Evolutionary conservation across 2,113 vertebrate genomes (phyloP).

Genomic region (Alethe castanea): DNA sequence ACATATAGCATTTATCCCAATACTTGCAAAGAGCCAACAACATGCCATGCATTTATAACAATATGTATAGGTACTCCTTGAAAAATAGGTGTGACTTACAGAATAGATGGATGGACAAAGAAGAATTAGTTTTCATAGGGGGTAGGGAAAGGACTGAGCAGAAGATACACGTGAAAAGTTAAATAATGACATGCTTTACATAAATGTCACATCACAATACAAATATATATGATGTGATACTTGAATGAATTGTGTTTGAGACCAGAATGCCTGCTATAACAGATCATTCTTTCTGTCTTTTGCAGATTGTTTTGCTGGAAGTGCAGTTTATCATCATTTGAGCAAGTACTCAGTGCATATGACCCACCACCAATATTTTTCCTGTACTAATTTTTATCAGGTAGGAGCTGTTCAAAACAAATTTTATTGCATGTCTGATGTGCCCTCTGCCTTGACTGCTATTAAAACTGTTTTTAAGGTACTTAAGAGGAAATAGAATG

Average conservation of each 20-base stretch:
- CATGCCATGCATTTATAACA: too few species aligned
- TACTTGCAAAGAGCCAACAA: too few species aligned
- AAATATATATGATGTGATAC: neutral
- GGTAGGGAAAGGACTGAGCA: neutral
- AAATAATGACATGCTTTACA: neutral
- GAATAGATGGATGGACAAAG: neutral
- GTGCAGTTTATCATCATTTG: neutral
- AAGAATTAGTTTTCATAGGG: neutral
- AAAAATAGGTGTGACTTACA: neutral
- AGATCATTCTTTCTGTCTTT: neutral
- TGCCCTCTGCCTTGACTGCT: neutral
- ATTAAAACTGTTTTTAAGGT: neutral
- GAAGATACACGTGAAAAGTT: neutral
- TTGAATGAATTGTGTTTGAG: neutral
- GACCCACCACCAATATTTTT: neutral
- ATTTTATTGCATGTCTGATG: neutral
- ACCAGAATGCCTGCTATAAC: neutral
- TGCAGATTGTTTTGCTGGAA: neutral
- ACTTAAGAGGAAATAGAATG: neutral
- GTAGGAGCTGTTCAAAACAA: neutral
- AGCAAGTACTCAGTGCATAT: neutral
- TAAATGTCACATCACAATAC: neutral
- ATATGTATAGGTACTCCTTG: neutral
- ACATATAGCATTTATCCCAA: too few species aligned
- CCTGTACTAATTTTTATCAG: neutral